phyloP scores from a whole-genome alignment of 1,140 invertebrate genomes.

The Sycophila sp. region DNA sequence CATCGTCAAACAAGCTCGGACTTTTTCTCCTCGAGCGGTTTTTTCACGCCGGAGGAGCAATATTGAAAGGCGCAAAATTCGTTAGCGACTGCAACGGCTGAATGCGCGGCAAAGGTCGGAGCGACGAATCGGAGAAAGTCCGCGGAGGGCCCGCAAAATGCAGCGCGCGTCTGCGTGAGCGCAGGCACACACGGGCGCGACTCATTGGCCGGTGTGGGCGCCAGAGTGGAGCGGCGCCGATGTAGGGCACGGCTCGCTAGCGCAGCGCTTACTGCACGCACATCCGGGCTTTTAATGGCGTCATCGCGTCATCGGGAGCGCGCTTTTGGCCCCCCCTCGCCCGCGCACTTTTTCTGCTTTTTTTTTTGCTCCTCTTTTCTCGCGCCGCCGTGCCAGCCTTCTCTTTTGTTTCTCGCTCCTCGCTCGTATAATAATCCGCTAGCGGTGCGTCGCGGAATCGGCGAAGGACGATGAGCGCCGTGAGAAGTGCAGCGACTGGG shows the following conservation, averaged over 20 bases:
- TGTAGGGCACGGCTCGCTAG: constrained; percentile 30
- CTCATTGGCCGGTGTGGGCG: neutral
- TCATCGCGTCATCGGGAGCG: constrained; percentile 30
- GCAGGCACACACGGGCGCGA: neutral
- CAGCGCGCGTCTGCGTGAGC: neutral
- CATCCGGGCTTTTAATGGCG: constrained; percentile 36
- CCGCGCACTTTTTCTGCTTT: neutral
- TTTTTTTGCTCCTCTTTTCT: neutral
- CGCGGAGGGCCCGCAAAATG: constrained; percentile 1
- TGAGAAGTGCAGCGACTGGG: no score
- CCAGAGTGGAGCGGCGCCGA: neutral
- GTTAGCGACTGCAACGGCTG: constrained; percentile 21
- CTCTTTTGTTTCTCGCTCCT: neutral
- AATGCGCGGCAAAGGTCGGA: neutral
- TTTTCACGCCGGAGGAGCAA: no score
- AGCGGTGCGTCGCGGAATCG: neutral
- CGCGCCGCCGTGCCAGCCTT: neutral
- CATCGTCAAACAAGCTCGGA: neutral
- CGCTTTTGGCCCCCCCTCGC: neutral
- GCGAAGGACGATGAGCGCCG: neutral
- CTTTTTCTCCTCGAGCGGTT: constrained; percentile 7
- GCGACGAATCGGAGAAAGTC: constrained; percentile 35
- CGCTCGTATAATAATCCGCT: neutral
- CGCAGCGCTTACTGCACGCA: constrained; percentile 29
- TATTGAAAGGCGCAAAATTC: constrained; percentile 14